Conservation (phyloP, 2,113 vertebrate species). For the Rhinolophus sinicus region DNA sequence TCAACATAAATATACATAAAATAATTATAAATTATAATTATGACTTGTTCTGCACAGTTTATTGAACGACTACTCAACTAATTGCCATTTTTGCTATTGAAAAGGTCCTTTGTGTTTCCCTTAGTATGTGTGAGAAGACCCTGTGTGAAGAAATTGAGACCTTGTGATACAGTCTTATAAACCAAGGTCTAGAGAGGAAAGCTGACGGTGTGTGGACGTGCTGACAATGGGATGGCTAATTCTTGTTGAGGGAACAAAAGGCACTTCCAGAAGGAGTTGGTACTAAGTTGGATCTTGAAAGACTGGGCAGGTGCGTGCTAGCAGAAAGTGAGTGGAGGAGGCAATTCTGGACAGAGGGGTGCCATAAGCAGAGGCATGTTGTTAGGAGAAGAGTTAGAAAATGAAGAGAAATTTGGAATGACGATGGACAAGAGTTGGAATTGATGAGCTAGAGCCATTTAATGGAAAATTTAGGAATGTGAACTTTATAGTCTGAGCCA, state of each 20-base stretch:
- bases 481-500: neutral
- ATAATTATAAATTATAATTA: neutral
- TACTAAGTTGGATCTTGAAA: neutral
- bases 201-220: neutral
- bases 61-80: neutral
- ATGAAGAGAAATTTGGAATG: neutral
- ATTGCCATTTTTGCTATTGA: neutral
- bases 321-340: neutral
- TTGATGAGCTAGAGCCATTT: neutral
- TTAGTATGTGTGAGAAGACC: neutral
- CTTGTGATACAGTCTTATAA: neutral
- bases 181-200: neutral
- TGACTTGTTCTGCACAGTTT: neutral
- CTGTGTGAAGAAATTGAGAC: neutral
- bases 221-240: neutral
- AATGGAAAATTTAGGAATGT: neutral
- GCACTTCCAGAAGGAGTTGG: neutral
- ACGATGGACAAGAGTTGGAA: neutral
- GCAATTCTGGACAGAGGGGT: neutral
- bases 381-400: neutral
- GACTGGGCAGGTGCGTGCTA: accelerated
- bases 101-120: neutral
- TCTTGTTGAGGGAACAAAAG: neutral
- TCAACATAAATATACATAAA: neutral
- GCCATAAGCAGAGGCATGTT: neutral